These are phyloP conservation scores for Lutjanus campechanus DNA, from an alignment of 2,797 vertebrate species.

Conservation along the genomic window DNA sequence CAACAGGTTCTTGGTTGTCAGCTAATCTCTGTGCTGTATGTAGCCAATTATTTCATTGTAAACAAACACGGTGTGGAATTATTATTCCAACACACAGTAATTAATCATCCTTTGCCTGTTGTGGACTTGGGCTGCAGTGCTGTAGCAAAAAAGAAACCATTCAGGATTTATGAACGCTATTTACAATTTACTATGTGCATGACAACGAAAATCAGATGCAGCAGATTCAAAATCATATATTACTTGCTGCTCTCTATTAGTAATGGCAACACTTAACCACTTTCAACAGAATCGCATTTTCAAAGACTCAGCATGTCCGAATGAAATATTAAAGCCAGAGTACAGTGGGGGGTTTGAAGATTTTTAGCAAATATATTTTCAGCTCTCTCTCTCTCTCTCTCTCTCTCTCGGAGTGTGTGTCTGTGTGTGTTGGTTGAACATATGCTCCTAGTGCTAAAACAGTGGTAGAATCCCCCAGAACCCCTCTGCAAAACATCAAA, in stretches of 20 bases:
- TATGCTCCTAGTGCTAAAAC: constrained; percentile 54
- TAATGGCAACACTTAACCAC: constrained; percentile 54
- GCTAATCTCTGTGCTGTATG: constrained; percentile 60
- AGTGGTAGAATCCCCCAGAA: constrained; percentile 27
- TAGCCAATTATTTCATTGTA: constrained; percentile 69
- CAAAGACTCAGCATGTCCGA: constrained; percentile 40
- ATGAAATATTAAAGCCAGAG: constrained; percentile 59
- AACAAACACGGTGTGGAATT: constrained; percentile 70
- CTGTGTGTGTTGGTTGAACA: constrained; percentile 31
- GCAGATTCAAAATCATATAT: constrained; percentile 21
- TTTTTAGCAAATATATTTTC: constrained; percentile 33
- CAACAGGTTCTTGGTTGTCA: constrained; percentile 64
- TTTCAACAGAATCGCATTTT: constrained; percentile 37
- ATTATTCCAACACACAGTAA: constrained; percentile 56
- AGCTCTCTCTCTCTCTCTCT: constrained; percentile 17
- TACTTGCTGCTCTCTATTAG: constrained; percentile 23
- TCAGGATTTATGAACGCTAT: constrained; percentile 36
- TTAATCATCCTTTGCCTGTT: constrained; percentile 62
- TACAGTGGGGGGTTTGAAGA: constrained; percentile 49
- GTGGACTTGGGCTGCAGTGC: constrained; percentile 35
- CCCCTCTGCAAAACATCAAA: constrained; percentile 50
- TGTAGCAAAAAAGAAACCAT: constrained; percentile 14
- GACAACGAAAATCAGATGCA: constrained; percentile 26
- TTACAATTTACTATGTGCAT: constrained; percentile 15
- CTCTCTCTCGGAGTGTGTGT: background rate